Evolutionary conservation across 2,113 vertebrate genomes (phyloP).

Genomic region (Serinus canaria): DNA sequence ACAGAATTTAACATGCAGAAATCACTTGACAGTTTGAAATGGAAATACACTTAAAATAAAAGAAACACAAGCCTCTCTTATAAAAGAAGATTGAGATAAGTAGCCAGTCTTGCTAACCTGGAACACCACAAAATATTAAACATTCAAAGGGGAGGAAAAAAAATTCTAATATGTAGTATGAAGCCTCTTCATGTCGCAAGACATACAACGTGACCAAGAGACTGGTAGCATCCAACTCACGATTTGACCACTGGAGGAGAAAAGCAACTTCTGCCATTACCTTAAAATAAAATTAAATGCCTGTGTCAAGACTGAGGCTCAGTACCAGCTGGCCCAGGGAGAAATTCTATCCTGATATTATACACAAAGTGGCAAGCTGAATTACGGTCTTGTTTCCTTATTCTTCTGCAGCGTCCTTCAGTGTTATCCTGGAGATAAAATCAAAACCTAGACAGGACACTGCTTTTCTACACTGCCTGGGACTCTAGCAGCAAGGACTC

Average conservation of each 20-base stretch:
- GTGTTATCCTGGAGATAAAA: neutral
- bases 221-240: neutral
- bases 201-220: neutral
- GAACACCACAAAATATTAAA: neutral
- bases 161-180: neutral
- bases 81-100: neutral
- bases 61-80: neutral
- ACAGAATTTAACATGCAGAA: neutral
- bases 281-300: conserved; percentile 7
- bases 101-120: neutral
- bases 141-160: neutral
- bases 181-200: neutral
- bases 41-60: neutral
- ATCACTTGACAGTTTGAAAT: neutral
- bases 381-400: neutral
- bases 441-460: neutral
- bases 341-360: conserved; percentile 20
- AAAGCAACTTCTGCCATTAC: neutral
- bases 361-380: neutral
- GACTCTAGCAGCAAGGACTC: neutral
- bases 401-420: neutral
- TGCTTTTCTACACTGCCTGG: neutral
- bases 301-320: neutral
- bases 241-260: neutral
- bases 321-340: neutral